Base-by-base conservation (phyloP, 2,888 invertebrate species). In the Drosophila peninsularis region DNA sequence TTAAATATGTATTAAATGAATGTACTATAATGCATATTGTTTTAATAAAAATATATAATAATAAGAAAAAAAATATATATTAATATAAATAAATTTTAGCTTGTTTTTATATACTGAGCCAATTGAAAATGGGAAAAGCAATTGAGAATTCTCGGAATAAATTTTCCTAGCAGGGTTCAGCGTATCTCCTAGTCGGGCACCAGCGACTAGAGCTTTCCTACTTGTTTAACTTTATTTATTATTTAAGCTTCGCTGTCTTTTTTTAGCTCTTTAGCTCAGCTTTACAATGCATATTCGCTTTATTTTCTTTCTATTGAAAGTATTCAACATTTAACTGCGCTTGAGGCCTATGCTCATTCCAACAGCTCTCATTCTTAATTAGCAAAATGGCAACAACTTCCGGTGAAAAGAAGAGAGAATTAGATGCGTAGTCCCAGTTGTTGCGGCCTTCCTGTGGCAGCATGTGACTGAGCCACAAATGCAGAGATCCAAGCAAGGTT, bases 351-450 rank as follows among this genome's bases (percentile, higher is more conserved):
- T n/a, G 17, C 17, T 24, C 32, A 30, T 13, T 50, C 17, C 5
- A 39, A 50, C 32, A 36, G 47, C 47, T 6, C 54, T 34, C 21
- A 37, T 36, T 49, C n/a, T 34, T 57, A 63, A 65, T 44, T 50
- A 54, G 55, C 49, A 24, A 70, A 73, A 76, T 79, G 60, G 63
- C 65, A 71, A 71, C 49, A 61, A 58, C 78, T 78, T 79, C 79
- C 80, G 78, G 63, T 54, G 21, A 34, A 32, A 21, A 50, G 42
- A 75, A 50, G 37, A 68, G 34, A 47, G 73, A 58, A 64, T 60
- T 45, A 24, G 41, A 52, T 62, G 21, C 44, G 24, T 53, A 47
- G 52, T 54, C 27, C 24, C 17, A 47, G 17, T 17, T 27, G 47
- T 36, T 24, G 37, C 14, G 11, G 30, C 52, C 63, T 76, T 69